A percentile compares a stretch with the other conserved stretches of the same genome.
Evolutionary conservation across 1,140 invertebrate species (phyloP).

Genomic region (Scaptomyza hsui): DNA sequence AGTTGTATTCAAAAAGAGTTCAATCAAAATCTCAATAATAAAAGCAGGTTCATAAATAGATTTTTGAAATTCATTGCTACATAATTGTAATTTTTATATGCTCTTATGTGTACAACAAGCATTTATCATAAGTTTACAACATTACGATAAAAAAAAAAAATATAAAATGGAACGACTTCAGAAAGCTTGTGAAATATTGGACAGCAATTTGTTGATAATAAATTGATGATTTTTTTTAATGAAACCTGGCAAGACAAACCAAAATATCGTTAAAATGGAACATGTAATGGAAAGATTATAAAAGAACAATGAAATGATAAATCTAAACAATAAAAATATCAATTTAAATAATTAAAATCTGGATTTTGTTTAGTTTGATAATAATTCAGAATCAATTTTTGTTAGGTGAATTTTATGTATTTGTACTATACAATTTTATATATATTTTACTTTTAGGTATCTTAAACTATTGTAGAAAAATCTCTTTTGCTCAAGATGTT

Average conservation of each 20-base stretch:
- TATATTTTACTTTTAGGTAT: not conserved
- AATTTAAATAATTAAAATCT: conserved; percentile 25
- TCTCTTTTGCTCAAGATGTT: not conserved
- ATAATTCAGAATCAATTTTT: not conserved
- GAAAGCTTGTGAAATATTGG: conserved; percentile 10
- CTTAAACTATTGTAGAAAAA: conserved; percentile 4
- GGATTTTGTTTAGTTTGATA: not conserved
- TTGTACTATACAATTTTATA: too few relatives aligned
- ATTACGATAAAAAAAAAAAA: not conserved
- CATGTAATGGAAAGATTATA: conserved; percentile 31
- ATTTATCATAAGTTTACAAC: conserved; percentile 23
- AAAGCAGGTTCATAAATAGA: not conserved
- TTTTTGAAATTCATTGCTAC: not conserved
- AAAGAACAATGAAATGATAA: conserved; percentile 32
- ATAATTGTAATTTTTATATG: conserved; percentile 17
- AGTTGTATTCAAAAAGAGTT: conserved; percentile 10
- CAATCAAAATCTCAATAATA: conserved; percentile 25
- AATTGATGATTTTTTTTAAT: conserved; percentile 18
- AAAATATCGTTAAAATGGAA: conserved; percentile 33
- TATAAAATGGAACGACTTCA: not conserved
- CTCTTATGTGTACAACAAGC: conserved; percentile 10
- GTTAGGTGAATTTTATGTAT: not conserved
- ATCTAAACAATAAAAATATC: conserved; percentile 54
- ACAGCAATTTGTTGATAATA: conserved; percentile 36
- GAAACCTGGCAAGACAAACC: not conserved